Base-by-base conservation (phyloP, 2,888 invertebrate species). In the Cephonodes hylas region DNA sequence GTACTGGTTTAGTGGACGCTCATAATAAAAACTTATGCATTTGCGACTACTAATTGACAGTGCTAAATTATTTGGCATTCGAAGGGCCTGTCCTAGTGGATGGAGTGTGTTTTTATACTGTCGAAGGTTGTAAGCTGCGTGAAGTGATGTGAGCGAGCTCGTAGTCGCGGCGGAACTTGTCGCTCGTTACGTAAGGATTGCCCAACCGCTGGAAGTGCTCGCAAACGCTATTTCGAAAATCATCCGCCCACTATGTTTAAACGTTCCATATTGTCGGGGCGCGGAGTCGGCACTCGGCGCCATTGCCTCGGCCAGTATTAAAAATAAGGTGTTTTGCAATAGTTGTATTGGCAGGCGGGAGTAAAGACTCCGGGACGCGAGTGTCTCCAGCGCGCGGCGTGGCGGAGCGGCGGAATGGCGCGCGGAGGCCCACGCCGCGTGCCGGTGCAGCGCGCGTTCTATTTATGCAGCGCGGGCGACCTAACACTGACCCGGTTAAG, bases 401-500 rank as follows among this genome's bases (percentile, higher is more conserved):
- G 31, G n/a, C n/a, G n/a, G n/a, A n/a, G n/a, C n/a, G n/a, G n/a
- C n/a, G n/a, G n/a, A n/a, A n/a, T n/a, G n/a, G n/a, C n/a, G n/a
- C n/a, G n/a, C n/a, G n/a, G n/a, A 34, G 34, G 8, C 10, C 0
- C 34, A 34, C 1, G 34, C 34, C 1, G 7, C 34, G 34, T 13
- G 13, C 13, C 34, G 13, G 10, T 34, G 10, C 8, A 86, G 83
- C 80, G 85, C 27, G 38, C 13, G 38, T n/a, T n/a, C n/a, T n/a
- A n/a, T n/a, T n/a, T n/a, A n/a, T 10, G 38, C 38, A n/a, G 38
- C 38, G 86, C 87, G 87, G 89, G 88, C 84, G 90, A 87, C 89
- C 91, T 91, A 91, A 89, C 91, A 91, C 91, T 91, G 91, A 91
- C 91, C 91, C 81, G 88, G 88, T 89, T 91, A 88, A 83, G 75